Percentiles rank a stretch among this genome's conserved stretches.
Evolutionary conservation across 2,113 vertebrate genomes (phyloP).

Genomic region (Chauna torquata): DNA sequence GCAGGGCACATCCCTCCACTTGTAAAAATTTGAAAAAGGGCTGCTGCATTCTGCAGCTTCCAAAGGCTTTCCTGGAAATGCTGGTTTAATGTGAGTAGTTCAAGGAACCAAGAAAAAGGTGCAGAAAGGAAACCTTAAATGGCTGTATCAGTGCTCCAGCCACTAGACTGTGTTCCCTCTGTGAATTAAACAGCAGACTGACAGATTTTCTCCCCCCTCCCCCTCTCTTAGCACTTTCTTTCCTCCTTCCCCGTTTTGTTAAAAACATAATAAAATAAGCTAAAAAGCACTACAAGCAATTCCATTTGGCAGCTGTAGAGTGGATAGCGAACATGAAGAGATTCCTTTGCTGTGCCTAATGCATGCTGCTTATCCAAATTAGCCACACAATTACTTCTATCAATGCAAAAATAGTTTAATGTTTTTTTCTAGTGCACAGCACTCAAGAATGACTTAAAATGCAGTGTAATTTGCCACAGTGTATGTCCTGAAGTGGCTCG

Average conservation of each 20-base stretch:
- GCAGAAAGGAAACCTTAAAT: background rate
- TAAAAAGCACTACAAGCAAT: conserved; percentile 13
- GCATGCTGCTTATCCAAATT: conserved; percentile 68
- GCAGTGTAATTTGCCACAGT: conserved; percentile 61
- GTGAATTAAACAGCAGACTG: background rate
- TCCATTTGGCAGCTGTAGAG: conserved; percentile 62
- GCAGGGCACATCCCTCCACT: background rate
- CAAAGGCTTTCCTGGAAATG: background rate
- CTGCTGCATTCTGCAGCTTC: background rate
- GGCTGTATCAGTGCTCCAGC: background rate
- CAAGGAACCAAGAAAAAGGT: background rate
- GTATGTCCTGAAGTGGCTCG: conserved; percentile 52
- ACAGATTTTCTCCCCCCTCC: background rate
- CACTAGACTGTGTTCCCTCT: background rate
- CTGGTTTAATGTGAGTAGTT: background rate
- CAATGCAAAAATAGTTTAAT: conserved; percentile 64
- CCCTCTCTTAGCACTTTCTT: background rate
- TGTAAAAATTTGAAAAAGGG: background rate
- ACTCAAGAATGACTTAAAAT: conserved; percentile 63
- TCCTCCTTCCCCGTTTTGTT: background rate
- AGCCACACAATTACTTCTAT: conserved; percentile 69
- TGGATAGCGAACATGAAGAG: conserved; percentile 37
- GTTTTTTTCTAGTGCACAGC: conserved; percentile 43
- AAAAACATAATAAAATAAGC: conserved; percentile 34
- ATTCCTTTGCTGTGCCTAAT: conserved; percentile 60